Percentiles rank a stretch among this genome's conserved stretches.
These are phyloP conservation scores for Solea solea DNA, from an alignment of 2,113 vertebrate species.

Conservation along the genomic window DNA sequence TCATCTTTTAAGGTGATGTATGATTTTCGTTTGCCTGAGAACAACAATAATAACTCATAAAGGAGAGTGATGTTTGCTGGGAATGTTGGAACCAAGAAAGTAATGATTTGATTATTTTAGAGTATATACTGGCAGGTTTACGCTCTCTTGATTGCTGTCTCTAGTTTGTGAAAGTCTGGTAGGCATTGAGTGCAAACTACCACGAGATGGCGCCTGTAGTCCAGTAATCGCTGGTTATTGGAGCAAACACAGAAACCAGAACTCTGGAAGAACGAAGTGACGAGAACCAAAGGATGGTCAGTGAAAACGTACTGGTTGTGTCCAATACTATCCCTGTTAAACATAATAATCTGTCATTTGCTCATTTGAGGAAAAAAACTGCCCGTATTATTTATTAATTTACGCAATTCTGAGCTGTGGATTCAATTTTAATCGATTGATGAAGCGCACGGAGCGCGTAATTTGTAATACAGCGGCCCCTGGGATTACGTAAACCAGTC, in stretches of 20 bases:
- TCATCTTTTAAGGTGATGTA: not conserved
- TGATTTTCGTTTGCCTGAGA: not conserved
- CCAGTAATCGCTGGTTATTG: not conserved
- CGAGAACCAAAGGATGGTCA: not conserved
- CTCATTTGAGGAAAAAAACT: not conserved
- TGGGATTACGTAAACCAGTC: no score
- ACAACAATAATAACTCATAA: not conserved
- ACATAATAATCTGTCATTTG: constrained; percentile 2
- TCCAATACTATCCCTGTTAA: not conserved
- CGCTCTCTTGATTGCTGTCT: no score
- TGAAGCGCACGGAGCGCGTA: no score
- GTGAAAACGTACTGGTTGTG: not conserved
- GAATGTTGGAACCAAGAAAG: no score
- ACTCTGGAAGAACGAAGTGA: not conserved
- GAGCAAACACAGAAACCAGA: not conserved
- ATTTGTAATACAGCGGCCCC: no score
- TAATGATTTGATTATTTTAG: no score
- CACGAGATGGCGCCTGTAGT: constrained; percentile 58
- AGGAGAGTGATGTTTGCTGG: not conserved
- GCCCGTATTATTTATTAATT: not conserved
- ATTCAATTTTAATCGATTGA: no score
- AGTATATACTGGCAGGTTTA: no score
- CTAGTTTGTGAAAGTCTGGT: not conserved
- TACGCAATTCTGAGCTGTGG: not conserved
- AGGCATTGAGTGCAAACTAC: not conserved